Conservation (phyloP, 2,888 invertebrate species). For the Tinea trinotella region DNA sequence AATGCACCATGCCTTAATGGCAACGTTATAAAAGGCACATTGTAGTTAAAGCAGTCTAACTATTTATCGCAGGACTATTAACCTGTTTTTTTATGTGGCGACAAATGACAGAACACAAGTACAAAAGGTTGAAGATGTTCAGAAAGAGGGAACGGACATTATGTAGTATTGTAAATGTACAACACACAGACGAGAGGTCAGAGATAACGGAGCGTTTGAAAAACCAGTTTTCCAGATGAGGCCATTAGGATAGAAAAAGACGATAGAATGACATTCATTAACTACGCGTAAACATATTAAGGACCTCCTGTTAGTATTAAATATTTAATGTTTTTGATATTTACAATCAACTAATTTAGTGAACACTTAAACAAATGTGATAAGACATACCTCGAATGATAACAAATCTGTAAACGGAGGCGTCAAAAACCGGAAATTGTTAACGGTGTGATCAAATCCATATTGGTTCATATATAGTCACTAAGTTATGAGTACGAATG, state of each 20-base stretch:
- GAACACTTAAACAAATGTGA: neutral
- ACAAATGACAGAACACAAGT: neutral
- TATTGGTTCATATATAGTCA: neutral
- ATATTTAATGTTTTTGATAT: neutral
- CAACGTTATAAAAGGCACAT: neutral
- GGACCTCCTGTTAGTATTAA: neutral
- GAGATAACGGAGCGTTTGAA: constrained; percentile 37
- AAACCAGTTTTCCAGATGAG: constrained; percentile 32
- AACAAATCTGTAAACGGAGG: neutral
- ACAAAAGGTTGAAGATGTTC: neutral
- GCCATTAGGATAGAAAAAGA: constrained; percentile 22
- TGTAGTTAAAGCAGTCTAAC: neutral
- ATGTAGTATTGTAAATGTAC: neutral
- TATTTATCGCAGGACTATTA: constrained; percentile 2
- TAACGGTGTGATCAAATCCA: neutral
- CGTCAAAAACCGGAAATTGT: neutral
- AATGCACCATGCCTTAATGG: neutral
- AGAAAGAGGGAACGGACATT: neutral
- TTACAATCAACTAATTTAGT: neutral
- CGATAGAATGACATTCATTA: neutral
- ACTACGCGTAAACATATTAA: neutral
- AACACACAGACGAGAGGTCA: constrained; percentile 31
- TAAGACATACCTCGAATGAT: constrained; percentile 5
- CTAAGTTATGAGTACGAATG: neutral
- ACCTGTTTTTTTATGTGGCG: constrained; percentile 5